A percentile compares a stretch with the other conserved stretches of the same genome.
Conservation (phyloP, 2,797 vertebrate species). For the Hoplostethus atlanticus region DNA sequence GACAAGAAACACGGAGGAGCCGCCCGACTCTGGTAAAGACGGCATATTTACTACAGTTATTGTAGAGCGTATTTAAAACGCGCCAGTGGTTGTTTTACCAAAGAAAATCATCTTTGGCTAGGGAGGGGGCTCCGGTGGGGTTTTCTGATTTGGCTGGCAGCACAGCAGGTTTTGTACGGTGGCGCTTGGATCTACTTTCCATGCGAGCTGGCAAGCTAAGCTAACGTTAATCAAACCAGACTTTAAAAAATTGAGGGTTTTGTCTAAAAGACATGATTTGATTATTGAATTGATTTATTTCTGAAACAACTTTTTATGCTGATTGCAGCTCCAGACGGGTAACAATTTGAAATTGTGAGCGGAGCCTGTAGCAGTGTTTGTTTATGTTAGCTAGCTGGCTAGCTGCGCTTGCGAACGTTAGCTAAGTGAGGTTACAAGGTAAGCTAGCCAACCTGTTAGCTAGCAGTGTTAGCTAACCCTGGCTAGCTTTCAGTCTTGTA, state of each 20-base stretch:
- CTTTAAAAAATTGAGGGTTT: constrained; percentile 42
- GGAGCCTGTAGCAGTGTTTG: constrained; percentile 64
- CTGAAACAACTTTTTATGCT: rapidly evolving
- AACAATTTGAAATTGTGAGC: not conserved
- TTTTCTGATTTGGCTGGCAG: constrained; percentile 76
- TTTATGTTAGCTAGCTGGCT: constrained; percentile 80
- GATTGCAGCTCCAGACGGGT: rapidly evolving
- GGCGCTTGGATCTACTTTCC: constrained; percentile 82
- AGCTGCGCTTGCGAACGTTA: constrained; percentile 62
- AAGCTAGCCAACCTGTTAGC: constrained; percentile 72
- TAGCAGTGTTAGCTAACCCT: constrained; percentile 30
- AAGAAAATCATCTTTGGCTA: constrained; percentile 66
- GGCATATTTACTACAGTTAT: not conserved
- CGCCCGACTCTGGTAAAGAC: constrained; percentile 75
- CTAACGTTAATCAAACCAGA: constrained; percentile 56
- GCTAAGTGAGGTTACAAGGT: constrained; percentile 60
- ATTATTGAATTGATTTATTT: not conserved
- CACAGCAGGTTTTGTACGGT: constrained; percentile 75
- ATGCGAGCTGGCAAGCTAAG: constrained; percentile 71
- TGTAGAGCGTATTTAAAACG: not conserved
- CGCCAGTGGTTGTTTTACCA: constrained; percentile 28
- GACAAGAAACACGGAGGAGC: constrained; percentile 76
- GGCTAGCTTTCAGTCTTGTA: not conserved
- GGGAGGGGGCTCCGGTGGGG: constrained; percentile 76
- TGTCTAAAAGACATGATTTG: constrained; percentile 16